Percentiles rank a stretch among this genome's conserved stretches.
These are phyloP conservation scores for Sarcophaga peregrina DNA, from an alignment of 1,140 invertebrate species.

Conservation along the genomic window DNA sequence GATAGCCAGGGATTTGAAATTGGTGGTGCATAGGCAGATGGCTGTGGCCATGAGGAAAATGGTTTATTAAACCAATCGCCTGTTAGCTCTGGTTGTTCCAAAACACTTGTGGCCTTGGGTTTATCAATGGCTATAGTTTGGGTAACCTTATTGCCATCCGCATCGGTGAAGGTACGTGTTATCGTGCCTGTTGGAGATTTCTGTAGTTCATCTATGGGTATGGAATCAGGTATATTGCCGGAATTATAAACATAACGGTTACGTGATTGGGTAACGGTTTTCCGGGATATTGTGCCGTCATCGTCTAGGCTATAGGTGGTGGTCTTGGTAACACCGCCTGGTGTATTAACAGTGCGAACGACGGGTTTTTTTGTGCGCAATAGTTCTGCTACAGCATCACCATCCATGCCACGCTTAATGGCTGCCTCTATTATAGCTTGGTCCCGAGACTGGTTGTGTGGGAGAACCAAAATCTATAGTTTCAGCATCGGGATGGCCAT, in stretches of 20 bases:
- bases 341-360: not conserved
- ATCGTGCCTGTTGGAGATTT: not conserved
- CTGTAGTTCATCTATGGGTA: not conserved
- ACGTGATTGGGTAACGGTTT: not conserved
- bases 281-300: conserved; percentile 17
- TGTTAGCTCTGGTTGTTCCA: not conserved
- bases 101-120: not conserved
- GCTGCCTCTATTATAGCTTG: conserved; percentile 46
- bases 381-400: conserved; percentile 46
- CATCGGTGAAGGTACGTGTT: not conserved
- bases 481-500: conserved; percentile 32
- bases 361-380: conserved; percentile 51
- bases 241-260: not conserved
- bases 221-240: not conserved
- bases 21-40: not conserved
- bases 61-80: not conserved
- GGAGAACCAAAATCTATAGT: not conserved
- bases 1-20: not conserved
- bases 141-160: not conserved
- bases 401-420: conserved; percentile 46
- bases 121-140: not conserved
- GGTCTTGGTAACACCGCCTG: not conserved
- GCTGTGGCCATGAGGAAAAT: not conserved
- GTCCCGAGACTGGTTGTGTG: conserved; percentile 40
- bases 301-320: conserved; percentile 16